Base-by-base conservation (phyloP, 2,113 vertebrate genomes). In the Salvelinus sp. region DNA sequence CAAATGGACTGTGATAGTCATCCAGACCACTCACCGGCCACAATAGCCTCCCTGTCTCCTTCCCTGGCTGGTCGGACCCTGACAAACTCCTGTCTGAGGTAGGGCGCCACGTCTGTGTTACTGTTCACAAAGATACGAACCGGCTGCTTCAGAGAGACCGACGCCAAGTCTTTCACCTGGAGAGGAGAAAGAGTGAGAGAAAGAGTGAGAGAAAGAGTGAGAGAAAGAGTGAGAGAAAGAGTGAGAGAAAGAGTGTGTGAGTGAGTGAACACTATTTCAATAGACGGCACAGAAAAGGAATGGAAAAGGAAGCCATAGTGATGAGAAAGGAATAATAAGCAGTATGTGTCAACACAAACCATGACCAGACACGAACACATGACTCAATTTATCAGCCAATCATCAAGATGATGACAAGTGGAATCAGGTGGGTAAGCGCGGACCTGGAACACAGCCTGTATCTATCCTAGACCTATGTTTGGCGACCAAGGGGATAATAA, bases 61-160 rank as follows among this genome's bases (percentile, higher is more conserved):
- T 99, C 98, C 16, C 94, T 86, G 78, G 94, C 95, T 0, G 94
- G 94, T 82, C 98, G 94, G 79, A 99, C 97, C 0, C 97, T 90
- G 72, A 99, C 88, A 44, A 99, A 99, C 78, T 99, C 98, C 83
- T 99, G 98, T 4, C 96, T 92, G 74, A 99, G 93, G 88, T 96
- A 98, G 1, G 98, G 97, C 0, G 98, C 98, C 18, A 99, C 97
- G 0, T 99, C 98, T 0, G 98, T 99, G 90, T 99, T 99, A 84
- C 97, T 99, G 90, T 99, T 99, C 20, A 99, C 98, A 66, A 99
- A 99, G 91, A 99, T 95, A 69, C 95, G 91, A 73, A 96, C 76
- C 0, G 97, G 97, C 87, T 96, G 94, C 81, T 97, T 96, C 86
- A 99, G 64, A 0, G 98, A 99, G 65, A 99, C 97, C 0, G 98